Base-by-base conservation (phyloP, 2,113 vertebrate species). In the Zosterops japonicus region DNA sequence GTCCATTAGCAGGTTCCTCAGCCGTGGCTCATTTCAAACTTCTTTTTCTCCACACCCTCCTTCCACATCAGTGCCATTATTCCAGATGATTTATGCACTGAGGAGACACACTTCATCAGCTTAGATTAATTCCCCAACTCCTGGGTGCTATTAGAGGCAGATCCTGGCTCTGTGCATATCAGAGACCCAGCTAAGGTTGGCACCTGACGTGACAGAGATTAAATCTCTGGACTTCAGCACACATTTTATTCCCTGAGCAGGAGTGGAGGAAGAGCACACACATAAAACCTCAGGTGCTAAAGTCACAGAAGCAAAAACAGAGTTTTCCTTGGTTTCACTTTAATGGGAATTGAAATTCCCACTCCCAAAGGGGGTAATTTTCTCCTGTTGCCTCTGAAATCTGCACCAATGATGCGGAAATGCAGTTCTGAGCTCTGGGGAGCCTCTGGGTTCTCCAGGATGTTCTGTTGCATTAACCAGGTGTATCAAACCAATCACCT, bases 11-110 rank as follows among this genome's bases (percentile, higher is more conserved):
- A 67, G 47, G 7, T 44, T 83, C 53, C 68, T 77, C 88, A 93
- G 52, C 92, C 92, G 85, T 90, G 76, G 68, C 90, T 94, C 67
- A 60, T 90, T 90, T 93, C 53, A 61, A 42, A 82, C n/a, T 87
- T 70, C 29, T 86, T 46, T 74, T 90, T 44, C 61, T 93, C 44
- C 56, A 86, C 83, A 78, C 57, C 92, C 91, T 95, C 89, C 91
- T 81, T 81, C 53, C 61, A 17, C 33, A 94, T 94, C 93, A 93
- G 33, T 49, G 92, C 65, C 76, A 69, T 72, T 50, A 83, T 56
- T 94, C 23, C 72, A 50, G 78, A 74, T 94, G 94, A 96, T 95
- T 95, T 93, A 96, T 96, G 71, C 82, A 77, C 85, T 87, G 86
- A 96, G 80, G 68, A 93, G 83, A 68, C 88, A 90, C 82, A 78